phyloP scores from a whole-genome alignment of 2,113 vertebrate species.

The Emydura subglobosa region DNA sequence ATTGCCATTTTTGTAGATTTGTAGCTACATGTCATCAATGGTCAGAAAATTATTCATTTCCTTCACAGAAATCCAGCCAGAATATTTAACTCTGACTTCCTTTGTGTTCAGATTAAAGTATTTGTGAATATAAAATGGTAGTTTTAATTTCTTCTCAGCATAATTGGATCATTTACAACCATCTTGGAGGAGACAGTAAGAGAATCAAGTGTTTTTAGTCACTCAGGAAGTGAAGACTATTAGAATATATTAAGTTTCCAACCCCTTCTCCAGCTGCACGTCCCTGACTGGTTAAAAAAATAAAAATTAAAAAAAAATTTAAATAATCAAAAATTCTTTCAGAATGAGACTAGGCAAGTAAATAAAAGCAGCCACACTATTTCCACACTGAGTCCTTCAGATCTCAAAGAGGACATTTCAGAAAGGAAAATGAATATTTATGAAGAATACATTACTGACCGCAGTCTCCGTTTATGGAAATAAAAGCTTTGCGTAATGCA shows the following conservation, averaged over 20 bases:
- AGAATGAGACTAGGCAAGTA: conserved; percentile 3
- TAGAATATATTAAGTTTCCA: neutral
- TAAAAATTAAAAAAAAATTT: neutral
- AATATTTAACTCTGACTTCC: neutral
- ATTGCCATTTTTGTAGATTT: neutral
- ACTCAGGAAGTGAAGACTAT: neutral
- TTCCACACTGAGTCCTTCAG: neutral
- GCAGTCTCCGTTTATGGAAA: neutral
- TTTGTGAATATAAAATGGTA: conserved; percentile 59
- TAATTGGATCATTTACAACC: conserved; percentile 46
- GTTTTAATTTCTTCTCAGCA: neutral
- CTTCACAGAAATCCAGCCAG: conserved; percentile 59
- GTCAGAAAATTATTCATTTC: conserved; percentile 54
- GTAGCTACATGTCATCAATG: neutral
- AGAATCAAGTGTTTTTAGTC: neutral
- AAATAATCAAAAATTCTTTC: conserved; percentile 46
- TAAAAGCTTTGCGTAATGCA: neutral
- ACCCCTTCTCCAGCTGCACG: neutral
- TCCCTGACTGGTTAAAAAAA: rapidly evolving
- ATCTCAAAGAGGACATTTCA: neutral
- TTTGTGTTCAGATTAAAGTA: conserved; percentile 46
- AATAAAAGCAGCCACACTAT: neutral
- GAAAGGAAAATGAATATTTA: neutral
- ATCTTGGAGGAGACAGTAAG: conserved; percentile 41
- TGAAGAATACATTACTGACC: neutral